Conservation (phyloP, 2,888 invertebrate species). For the Lathronympha strigana region DNA sequence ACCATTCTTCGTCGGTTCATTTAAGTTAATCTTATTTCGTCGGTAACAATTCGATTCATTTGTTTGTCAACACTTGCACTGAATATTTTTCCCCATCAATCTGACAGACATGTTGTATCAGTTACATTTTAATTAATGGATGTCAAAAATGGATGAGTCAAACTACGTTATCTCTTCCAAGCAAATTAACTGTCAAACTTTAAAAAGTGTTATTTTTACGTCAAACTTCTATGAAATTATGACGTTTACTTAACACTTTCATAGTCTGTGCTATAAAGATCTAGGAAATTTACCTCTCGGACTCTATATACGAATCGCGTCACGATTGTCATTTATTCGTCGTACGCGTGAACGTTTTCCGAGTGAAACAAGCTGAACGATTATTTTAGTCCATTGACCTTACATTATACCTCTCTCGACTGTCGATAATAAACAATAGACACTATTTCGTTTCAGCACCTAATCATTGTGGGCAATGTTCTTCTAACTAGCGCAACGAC, state of each 20-base stretch:
- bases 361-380: slow-evolving; percentile 28
- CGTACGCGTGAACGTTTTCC: slow-evolving; percentile 11
- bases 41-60: slow-evolving; percentile 8
- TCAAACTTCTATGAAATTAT: no score
- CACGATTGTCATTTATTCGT: slow-evolving; percentile 27
- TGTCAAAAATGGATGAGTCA: no score
- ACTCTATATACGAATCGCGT: not conserved
- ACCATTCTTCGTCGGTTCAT: slow-evolving; percentile 17
- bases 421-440: slow-evolving; percentile 33
- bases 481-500: slow-evolving; percentile 35
- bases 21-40: slow-evolving; percentile 27
- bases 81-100: slow-evolving; percentile 7
- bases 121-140: slow-evolving; percentile 31
- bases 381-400: slow-evolving; percentile 25
- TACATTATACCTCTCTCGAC: slow-evolving; percentile 1
- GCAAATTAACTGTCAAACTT: no score
- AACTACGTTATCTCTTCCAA: no score
- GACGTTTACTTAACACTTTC: no score
- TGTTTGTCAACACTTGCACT: slow-evolving; percentile 15
- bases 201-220: no score
- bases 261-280: no score
- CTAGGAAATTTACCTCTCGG: no score
- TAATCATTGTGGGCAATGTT: slow-evolving; percentile 29
- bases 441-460: slow-evolving; percentile 34
- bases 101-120: slow-evolving; percentile 22